Evolutionary conservation across 2,113 vertebrate species (phyloP).

Genomic region (Myodes glareolus): DNA sequence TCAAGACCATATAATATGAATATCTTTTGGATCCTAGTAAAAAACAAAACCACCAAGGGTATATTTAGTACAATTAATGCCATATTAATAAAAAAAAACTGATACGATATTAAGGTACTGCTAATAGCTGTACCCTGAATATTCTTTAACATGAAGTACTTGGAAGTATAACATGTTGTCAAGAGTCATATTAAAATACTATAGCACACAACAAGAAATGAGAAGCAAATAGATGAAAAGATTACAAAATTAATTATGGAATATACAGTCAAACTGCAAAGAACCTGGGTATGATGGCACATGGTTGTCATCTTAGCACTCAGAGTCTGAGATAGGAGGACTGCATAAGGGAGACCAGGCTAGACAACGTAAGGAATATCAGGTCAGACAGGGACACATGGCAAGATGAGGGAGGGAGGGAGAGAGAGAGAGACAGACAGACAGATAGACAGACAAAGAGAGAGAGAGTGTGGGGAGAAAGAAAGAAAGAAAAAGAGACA

Average conservation of each 20-base stretch:
- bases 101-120: not conserved
- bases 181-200: constrained; percentile 10
- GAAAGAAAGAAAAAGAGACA: too few species aligned
- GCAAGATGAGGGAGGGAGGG: too few species aligned
- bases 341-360: not conserved
- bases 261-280: not conserved
- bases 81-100: constrained; percentile 2
- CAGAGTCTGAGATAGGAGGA: not conserved
- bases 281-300: not conserved
- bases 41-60: not conserved
- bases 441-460: too few species aligned
- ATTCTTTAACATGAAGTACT: not conserved
- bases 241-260: not conserved
- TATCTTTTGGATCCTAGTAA: not conserved
- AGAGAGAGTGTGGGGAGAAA: too few species aligned
- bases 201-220: not conserved
- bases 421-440: too few species aligned
- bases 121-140: not conserved
- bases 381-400: not conserved
- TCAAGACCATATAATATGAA: not conserved
- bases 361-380: not conserved
- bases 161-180: constrained; percentile 1
- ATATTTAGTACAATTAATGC: not conserved
- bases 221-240: not conserved
- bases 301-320: too few species aligned